Evolutionary conservation across 2,113 vertebrate genomes (phyloP), one percentile per base, ranked within the genome.

Genomic region (Psephotus haematonotus): DNA sequence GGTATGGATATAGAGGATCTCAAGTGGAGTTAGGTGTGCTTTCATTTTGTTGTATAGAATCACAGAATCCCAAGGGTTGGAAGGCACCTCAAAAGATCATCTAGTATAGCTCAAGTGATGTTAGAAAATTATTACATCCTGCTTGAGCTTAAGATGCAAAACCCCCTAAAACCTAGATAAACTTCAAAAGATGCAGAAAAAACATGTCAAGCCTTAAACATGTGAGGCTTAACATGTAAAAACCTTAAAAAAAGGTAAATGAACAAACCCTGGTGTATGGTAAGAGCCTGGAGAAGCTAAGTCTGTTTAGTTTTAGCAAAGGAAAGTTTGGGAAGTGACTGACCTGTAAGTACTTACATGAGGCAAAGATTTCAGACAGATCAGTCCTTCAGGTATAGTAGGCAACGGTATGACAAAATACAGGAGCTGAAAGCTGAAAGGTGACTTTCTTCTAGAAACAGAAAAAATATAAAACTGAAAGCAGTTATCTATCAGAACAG

Each of bases 371-470:
- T 86, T 82, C 37, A 37, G 60, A 18, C 24, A 19, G 25, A 74
- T 18, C 35, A 67, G 33, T 65, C 13, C 31, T 91, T 88, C 60
- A 72, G 50, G 20, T 67, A 3, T 20, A 60, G n/a, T 44, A 67
- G 27, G 20, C 60, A 91, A 44, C 79, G 10, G 6, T 29, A n/a
- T 76, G 37, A 16, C 53, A 81, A 72, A 93, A 39, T 59, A 39
- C 9, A 68, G 79, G 39, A 59, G 5, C 37, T 75, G 43, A 77
- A 85, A 94, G 33, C 53, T 68, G 43, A 75, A 35, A 14, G 59
- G 22, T 86, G 20, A 59, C 25, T 88, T 95, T 80, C 33, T 77
- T 86, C 50, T 90, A 88, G 82, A 88, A 81, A 88, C 77, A n/a
- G 1, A 82, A 52, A 41, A 44, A 27, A 37, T 85, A 49, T 63